These are phyloP conservation scores for Cosmorhoe ocellata DNA, from an alignment of 2,888 invertebrate genomes.

Conservation along the genomic window DNA sequence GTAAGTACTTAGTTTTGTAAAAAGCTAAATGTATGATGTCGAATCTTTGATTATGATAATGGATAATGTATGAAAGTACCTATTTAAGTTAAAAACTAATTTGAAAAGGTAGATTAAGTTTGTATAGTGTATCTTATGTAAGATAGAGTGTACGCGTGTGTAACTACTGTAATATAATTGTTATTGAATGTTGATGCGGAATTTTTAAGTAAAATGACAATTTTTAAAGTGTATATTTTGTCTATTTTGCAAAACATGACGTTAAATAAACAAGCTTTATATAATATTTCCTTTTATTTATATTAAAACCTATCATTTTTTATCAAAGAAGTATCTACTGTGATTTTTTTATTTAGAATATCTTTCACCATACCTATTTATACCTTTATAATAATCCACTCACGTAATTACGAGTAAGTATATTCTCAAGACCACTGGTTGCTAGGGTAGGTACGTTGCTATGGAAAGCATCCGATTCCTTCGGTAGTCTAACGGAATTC, in stretches of 20 bases:
- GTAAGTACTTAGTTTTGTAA: neutral
- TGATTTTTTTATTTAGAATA: no score
- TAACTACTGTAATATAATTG: slow-evolving; percentile 67
- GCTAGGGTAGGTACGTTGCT: slow-evolving; percentile 15
- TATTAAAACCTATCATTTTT: neutral
- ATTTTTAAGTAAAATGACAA: slow-evolving; percentile 75
- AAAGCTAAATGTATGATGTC: slow-evolving; percentile 20
- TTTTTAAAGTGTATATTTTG: slow-evolving; percentile 77
- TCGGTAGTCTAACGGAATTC: slow-evolving; percentile 62
- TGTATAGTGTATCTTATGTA: slow-evolving; percentile 37
- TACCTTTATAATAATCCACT: no score
- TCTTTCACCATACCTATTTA: no score
- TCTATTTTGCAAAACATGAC: slow-evolving; percentile 82
- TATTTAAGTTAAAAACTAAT: no score
- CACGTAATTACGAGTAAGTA: no score
- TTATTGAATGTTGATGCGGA: slow-evolving; percentile 79
- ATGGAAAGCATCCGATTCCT: slow-evolving; percentile 37
- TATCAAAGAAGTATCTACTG: no score
- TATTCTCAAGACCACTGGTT: neutral
- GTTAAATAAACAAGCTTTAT: slow-evolving; percentile 82
- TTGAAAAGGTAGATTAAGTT: slow-evolving; percentile 25
- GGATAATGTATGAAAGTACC: slow-evolving; percentile 10
- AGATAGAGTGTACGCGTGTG: slow-evolving; percentile 53
- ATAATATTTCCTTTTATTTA: slow-evolving; percentile 39
- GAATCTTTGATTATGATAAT: slow-evolving; percentile 17